Percentiles rank a stretch among this genome's conserved stretches.
Evolutionary conservation across 2,888 invertebrate genomes (phyloP).

Genomic region (Parapristionchus giblindavisi): DNA sequence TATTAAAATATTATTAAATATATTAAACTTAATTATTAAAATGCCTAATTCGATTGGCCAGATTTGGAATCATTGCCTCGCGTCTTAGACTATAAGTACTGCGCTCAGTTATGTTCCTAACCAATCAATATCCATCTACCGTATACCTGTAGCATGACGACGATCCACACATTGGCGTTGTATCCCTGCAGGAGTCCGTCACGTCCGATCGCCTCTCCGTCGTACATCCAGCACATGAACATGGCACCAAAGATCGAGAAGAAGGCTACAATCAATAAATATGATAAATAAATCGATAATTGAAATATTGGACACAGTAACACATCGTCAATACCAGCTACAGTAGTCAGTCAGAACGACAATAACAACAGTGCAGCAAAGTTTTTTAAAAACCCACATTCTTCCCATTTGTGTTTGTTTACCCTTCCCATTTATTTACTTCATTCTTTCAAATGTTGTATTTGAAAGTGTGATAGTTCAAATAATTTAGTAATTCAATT

Average conservation of each 20-base stretch:
- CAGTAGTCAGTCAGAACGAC: too few species aligned
- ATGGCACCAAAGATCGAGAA: constrained; percentile 72
- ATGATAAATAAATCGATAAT: background rate
- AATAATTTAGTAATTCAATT: too few species aligned
- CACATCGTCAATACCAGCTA: too few species aligned
- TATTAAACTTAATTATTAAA: too few species aligned
- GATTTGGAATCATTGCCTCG: too few species aligned
- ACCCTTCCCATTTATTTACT: background rate
- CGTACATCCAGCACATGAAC: constrained; percentile 71
- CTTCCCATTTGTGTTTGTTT: too few species aligned
- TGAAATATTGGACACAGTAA: background rate
- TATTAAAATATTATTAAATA: too few species aligned
- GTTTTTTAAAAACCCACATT: too few species aligned
- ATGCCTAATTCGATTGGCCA: too few species aligned
- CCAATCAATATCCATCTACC: background rate
- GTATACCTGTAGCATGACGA: constrained; percentile 72
- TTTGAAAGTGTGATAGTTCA: background rate
- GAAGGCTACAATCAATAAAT: constrained; percentile 65
- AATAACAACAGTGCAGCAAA: too few species aligned
- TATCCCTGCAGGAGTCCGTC: constrained; percentile 74
- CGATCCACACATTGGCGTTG: constrained; percentile 71
- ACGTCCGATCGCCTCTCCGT: constrained; percentile 70
- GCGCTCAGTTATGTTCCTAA: too few species aligned
- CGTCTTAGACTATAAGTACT: too few species aligned
- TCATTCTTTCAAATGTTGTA: background rate